phyloP scores from a whole-genome alignment of 2,797 vertebrate genomes.

The Acrossocheilus wenchowensis region DNA sequence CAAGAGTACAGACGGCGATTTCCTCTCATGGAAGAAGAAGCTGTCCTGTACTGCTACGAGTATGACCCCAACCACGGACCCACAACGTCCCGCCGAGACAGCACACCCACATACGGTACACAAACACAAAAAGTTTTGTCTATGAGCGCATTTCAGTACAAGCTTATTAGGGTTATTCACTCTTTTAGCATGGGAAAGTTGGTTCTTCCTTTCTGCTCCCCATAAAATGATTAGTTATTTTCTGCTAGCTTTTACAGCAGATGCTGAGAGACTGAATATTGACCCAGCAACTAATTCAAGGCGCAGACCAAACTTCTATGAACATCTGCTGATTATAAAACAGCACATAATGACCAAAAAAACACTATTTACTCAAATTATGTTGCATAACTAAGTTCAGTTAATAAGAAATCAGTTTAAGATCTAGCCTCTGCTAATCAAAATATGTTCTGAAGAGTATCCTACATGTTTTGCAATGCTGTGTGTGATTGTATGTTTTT shows the following conservation, averaged over 20 bases:
- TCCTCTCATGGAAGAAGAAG: constrained; percentile 91
- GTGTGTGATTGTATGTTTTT: constrained; percentile 31
- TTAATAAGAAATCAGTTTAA: not conserved
- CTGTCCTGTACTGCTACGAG: constrained; percentile 92
- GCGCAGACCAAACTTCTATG: not conserved
- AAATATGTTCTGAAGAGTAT: not conserved
- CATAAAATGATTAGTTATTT: constrained; percentile 11
- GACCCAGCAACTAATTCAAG: constrained; percentile 4
- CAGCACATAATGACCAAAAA: not conserved
- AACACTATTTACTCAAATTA: not conserved
- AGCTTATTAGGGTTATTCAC: not conserved
- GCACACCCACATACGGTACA: constrained; percentile 93
- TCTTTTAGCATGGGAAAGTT: not conserved
- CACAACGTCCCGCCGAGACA: constrained; percentile 84
- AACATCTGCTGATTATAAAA: constrained; percentile 26
- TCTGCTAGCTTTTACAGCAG: constrained; percentile 12
- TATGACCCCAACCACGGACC: constrained; percentile 85
- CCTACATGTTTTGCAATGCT: not conserved
- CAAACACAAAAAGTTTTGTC: not conserved
- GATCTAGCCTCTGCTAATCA: not conserved
- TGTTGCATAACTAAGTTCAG: constrained; percentile 1
- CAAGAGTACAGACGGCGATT: constrained; percentile 91
- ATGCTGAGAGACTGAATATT: constrained; percentile 12
- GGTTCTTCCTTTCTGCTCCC: not conserved
- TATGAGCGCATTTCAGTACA: not conserved